A percentile compares a stretch with the other conserved stretches of the same genome.
Evolutionary conservation across 1,140 invertebrate genomes (phyloP).

Genomic region (Tigriopus japonicus): DNA sequence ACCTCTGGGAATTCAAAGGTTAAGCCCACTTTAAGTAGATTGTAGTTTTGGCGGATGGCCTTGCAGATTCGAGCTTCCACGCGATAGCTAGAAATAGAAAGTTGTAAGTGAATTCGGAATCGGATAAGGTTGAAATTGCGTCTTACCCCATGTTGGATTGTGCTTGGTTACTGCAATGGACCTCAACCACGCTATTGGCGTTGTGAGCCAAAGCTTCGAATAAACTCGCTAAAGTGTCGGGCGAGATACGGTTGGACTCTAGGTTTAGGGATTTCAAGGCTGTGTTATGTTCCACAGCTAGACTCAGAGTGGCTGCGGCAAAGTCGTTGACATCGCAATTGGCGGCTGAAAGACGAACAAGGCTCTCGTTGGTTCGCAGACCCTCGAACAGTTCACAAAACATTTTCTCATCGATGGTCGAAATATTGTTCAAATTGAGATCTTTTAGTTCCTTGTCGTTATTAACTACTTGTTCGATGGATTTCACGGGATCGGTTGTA

Average conservation of each 20-base stretch:
- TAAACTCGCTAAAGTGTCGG: constrained; percentile 7
- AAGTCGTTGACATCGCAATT: constrained; percentile 13
- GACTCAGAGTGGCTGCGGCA: constrained; percentile 9
- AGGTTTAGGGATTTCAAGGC: constrained; percentile 12
- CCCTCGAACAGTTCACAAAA: constrained; percentile 2
- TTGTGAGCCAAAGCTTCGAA: constrained; percentile 10
- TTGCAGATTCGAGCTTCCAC: constrained; percentile 6
- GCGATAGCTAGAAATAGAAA: constrained; percentile 5
- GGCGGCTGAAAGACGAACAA: neutral
- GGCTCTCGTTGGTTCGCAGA: neutral
- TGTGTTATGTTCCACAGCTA: constrained; percentile 11
- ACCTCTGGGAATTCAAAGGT: constrained; percentile 9
- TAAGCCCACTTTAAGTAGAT: constrained; percentile 3
- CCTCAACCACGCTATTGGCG: neutral
- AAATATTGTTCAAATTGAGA: constrained; percentile 6
- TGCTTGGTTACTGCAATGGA: neutral
- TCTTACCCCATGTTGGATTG: constrained; percentile 12
- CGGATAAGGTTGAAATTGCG: neutral
- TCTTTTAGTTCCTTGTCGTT: constrained; percentile 9
- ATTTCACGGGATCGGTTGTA: constrained; percentile 1
- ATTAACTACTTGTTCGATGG: neutral
- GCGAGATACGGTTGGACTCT: constrained; percentile 12
- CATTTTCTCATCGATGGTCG: constrained; percentile 1
- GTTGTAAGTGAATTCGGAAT: neutral
- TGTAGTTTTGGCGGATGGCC: constrained; percentile 10